Percentiles rank a stretch among this genome's conserved stretches.
Evolutionary conservation across 2,888 invertebrate species (phyloP).

Genomic region (Pterobdella sp.): DNA sequence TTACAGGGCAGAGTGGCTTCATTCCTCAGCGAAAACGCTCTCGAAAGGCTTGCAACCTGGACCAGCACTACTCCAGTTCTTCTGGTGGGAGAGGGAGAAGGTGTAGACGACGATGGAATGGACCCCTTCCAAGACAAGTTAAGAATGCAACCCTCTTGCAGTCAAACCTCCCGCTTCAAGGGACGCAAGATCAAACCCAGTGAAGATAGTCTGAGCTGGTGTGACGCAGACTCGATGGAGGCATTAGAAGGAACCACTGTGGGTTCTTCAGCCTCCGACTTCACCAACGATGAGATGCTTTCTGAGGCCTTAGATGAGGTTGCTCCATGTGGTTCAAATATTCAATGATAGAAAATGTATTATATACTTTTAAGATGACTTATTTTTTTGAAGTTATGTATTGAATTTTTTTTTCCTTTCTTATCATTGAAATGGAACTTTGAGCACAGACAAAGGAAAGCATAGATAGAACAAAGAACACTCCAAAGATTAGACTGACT

Average conservation of each 20-base stretch:
- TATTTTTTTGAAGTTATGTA: too few relatives aligned
- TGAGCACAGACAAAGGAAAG: background rate
- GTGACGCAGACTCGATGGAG: constrained; percentile 28
- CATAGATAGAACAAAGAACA: background rate
- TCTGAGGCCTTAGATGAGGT: background rate
- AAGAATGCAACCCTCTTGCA: background rate
- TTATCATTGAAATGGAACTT: too few relatives aligned
- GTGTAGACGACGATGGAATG: background rate
- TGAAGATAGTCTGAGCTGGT: constrained; percentile 26
- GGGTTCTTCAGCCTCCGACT: constrained; percentile 21
- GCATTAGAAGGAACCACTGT: constrained; percentile 26
- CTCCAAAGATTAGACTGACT: background rate
- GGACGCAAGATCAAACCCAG: constrained; percentile 2
- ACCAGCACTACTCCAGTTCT: constrained; percentile 14
- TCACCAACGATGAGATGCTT: constrained; percentile 21
- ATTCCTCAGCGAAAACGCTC: constrained; percentile 28
- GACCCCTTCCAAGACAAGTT: background rate
- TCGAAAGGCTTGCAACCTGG: constrained; percentile 25
- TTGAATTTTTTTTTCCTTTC: too few relatives aligned
- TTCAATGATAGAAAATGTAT: background rate
- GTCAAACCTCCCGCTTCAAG: background rate
- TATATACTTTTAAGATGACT: background rate
- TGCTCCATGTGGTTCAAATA: background rate
- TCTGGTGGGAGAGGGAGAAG: constrained; percentile 15
- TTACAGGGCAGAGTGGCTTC: constrained; percentile 18